These are phyloP conservation scores for Plodia interpunctella DNA, from an alignment of 1,140 invertebrate species.

Conservation along the genomic window DNA sequence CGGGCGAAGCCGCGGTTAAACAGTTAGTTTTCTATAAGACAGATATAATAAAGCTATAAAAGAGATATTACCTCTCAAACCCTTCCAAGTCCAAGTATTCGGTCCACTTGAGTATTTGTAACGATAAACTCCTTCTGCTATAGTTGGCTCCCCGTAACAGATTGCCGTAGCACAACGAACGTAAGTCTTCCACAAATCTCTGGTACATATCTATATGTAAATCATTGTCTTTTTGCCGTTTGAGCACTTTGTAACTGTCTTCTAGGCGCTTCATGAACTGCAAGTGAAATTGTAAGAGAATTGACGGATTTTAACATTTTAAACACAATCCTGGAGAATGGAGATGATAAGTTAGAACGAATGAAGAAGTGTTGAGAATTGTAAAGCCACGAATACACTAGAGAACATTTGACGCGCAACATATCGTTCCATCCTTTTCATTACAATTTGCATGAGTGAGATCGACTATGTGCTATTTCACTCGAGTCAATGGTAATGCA, in stretches of 20 bases:
- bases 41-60: neutral
- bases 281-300: slow-evolving; percentile 1
- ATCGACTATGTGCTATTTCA: no score
- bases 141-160: slow-evolving; percentile 85
- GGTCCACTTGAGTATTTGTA: slow-evolving; percentile 75
- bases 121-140: slow-evolving; percentile 79
- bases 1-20: no score
- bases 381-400: no score
- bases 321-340: no score
- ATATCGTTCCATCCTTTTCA: no score
- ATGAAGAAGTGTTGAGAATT: no score
- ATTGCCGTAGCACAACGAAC: slow-evolving; percentile 76
- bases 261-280: slow-evolving; percentile 58
- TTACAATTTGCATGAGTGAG: no score
- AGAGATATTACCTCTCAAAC: slow-evolving; percentile 34
- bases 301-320: no score
- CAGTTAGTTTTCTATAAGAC: no score
- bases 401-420: no score
- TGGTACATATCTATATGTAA: slow-evolving; percentile 36
- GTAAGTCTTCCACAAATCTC: slow-evolving; percentile 72
- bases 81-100: slow-evolving; percentile 29
- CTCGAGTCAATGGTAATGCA: no score
- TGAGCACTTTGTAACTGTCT: slow-evolving; percentile 41
- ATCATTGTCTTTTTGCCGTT: slow-evolving; percentile 20
- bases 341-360: no score